Conservation (phyloP, 1,140 invertebrate species). For the Lasioglossum baleicum region DNA sequence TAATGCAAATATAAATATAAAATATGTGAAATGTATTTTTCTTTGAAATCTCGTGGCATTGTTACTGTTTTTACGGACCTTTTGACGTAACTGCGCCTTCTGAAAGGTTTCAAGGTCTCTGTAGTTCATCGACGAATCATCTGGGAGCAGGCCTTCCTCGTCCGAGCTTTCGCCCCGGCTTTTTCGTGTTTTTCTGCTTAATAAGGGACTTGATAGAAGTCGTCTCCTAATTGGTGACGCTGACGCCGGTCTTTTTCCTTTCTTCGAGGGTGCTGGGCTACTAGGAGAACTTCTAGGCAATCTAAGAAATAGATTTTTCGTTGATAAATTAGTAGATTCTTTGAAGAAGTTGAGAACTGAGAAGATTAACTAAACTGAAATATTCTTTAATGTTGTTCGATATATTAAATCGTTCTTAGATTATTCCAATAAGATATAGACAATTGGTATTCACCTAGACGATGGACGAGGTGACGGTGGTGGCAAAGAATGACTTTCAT, state of each 20-base stretch:
- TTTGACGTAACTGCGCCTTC: slow-evolving; percentile 95
- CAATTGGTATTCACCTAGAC: slow-evolving; percentile 62
- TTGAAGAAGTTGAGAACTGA: no score
- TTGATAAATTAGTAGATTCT: not conserved
- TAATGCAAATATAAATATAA: no score
- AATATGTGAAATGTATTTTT: no score
- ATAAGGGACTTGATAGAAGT: slow-evolving; percentile 89
- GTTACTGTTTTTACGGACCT: slow-evolving; percentile 82
- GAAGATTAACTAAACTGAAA: not conserved
- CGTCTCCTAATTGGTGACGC: slow-evolving; percentile 88
- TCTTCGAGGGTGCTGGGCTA: slow-evolving; percentile 86
- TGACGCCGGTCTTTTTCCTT: slow-evolving; percentile 87
- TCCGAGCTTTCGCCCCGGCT: slow-evolving; percentile 92
- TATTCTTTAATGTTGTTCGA: not conserved
- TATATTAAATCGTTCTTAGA: not conserved
- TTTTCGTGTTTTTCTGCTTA: slow-evolving; percentile 87
- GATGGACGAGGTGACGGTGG: slow-evolving; percentile 77
- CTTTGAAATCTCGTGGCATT: not conserved
- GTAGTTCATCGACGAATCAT: slow-evolving; percentile 86
- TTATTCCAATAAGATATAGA: not conserved
- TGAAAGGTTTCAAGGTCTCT: slow-evolving; percentile 96
- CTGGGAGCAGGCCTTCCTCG: slow-evolving; percentile 87
- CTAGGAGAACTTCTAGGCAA: slow-evolving; percentile 86
- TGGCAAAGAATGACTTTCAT: slow-evolving; percentile 75
- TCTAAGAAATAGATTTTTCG: slow-evolving; percentile 66